phyloP scores from a whole-genome alignment of 2,888 invertebrate species.

The Emmelina monodactyla region DNA sequence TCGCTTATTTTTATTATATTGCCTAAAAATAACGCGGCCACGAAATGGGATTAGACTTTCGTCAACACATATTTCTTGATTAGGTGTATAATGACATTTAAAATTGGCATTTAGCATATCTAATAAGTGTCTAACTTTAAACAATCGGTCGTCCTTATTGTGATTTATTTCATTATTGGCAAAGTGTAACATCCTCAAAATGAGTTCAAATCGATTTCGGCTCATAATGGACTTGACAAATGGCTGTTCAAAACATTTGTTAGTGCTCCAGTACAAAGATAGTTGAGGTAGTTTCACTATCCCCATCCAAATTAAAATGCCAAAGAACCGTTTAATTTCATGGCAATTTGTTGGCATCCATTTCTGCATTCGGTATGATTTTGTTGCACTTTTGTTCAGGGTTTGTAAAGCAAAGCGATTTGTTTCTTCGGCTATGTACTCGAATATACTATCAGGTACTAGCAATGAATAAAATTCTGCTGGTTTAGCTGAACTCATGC shows the following conservation, averaged over 20 bases:
- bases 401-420: constrained; percentile 4
- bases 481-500: constrained; percentile 13
- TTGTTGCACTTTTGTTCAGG: constrained; percentile 3
- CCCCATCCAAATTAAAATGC: constrained; percentile 12
- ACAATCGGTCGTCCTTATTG: constrained; percentile 10
- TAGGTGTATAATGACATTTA: constrained; percentile 2
- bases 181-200: constrained; percentile 14
- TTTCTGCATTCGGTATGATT: constrained; percentile 1
- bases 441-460: constrained; percentile 7
- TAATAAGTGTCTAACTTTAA: constrained; percentile 11
- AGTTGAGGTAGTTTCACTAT: constrained; percentile 6
- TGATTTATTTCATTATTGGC: constrained; percentile 12
- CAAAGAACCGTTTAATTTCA: constrained; percentile 10
- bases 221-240: constrained; percentile 4
- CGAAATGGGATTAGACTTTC: constrained; percentile 9
- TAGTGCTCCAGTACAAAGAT: constrained; percentile 10
- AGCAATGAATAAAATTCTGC: constrained; percentile 11
- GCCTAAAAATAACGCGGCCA: constrained; percentile 11
- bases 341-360: constrained; percentile 6
- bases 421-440: constrained; percentile 5
- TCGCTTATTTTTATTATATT: constrained; percentile 9
- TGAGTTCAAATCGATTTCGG: constrained; percentile 14
- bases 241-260: constrained; percentile 4
- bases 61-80: constrained; percentile 9
- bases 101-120: constrained; percentile 9